These are phyloP conservation scores for Zapornia atra DNA, from an alignment of 2,113 vertebrate genomes.

Conservation along the genomic window DNA sequence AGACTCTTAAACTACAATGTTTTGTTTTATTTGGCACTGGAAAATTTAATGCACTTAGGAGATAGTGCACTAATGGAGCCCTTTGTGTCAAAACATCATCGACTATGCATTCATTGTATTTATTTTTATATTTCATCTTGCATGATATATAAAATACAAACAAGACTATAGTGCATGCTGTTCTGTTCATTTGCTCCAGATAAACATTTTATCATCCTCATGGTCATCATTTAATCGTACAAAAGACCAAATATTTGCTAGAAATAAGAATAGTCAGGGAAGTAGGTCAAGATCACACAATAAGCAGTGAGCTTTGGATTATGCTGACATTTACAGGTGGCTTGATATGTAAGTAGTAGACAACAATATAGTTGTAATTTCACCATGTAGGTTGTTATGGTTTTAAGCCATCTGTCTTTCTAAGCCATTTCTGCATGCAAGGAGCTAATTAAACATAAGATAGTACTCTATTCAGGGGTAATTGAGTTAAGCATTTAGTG, in stretches of 20 bases:
- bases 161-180: background rate
- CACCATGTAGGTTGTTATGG: background rate
- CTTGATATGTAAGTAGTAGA: background rate
- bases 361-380: background rate
- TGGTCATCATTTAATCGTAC: background rate
- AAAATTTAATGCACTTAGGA: background rate
- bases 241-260: background rate
- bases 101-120: background rate
- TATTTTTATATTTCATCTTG: background rate
- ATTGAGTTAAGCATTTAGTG: background rate
- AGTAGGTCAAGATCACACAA: slow-evolving; percentile 3
- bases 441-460: background rate
- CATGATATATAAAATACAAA: background rate
- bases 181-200: background rate
- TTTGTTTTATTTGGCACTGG: background rate
- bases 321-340: background rate
- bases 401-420: background rate
- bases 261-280: background rate
- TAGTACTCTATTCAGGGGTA: background rate
- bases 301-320: background rate
- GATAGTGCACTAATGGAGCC: background rate
- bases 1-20: background rate
- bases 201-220: background rate
- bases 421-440: background rate
- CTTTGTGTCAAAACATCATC: background rate